Evolutionary conservation across 2,797 vertebrate genomes (phyloP).

Genomic region (Sarcophilus harrisii): DNA sequence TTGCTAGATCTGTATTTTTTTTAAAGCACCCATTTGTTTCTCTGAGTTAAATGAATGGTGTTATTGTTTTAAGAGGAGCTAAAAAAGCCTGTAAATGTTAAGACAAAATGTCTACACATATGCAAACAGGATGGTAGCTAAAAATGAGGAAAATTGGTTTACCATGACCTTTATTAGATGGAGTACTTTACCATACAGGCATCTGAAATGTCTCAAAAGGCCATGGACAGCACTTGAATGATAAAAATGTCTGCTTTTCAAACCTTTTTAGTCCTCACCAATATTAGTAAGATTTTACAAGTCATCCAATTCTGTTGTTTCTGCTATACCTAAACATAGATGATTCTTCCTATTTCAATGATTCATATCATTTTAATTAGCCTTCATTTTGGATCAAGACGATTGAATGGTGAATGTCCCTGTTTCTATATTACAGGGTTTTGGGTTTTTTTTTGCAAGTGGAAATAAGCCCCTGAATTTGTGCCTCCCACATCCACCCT

Average conservation of each 20-base stretch:
- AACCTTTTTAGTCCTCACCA: slow-evolving; percentile 41
- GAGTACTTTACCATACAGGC: slow-evolving; percentile 27
- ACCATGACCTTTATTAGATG: background rate
- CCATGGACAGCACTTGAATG: slow-evolving; percentile 42
- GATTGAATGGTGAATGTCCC: slow-evolving; percentile 18
- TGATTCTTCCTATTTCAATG: slow-evolving; percentile 46
- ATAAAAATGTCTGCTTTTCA: background rate
- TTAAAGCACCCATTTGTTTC: background rate
- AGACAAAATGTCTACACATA: background rate
- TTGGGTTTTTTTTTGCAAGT: background rate
- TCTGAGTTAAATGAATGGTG: background rate
- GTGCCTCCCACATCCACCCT: slow-evolving; percentile 18
- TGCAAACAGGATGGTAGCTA: slow-evolving; percentile 33
- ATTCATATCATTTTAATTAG: slow-evolving; percentile 72
- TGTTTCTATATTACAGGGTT: background rate
- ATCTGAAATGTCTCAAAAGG: slow-evolving; percentile 54
- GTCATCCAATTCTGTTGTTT: slow-evolving; percentile 64
- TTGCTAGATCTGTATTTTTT: background rate
- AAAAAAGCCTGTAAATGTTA: background rate
- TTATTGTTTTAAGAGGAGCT: fast-evolving
- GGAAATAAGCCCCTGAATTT: background rate
- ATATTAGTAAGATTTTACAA: slow-evolving; percentile 60
- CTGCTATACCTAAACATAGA: background rate
- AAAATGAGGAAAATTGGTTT: slow-evolving; percentile 48
- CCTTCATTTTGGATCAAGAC: slow-evolving; percentile 60